These are phyloP conservation scores for Metopia argyrocephala DNA, from an alignment of 2,888 invertebrate species.

Conservation along the genomic window DNA sequence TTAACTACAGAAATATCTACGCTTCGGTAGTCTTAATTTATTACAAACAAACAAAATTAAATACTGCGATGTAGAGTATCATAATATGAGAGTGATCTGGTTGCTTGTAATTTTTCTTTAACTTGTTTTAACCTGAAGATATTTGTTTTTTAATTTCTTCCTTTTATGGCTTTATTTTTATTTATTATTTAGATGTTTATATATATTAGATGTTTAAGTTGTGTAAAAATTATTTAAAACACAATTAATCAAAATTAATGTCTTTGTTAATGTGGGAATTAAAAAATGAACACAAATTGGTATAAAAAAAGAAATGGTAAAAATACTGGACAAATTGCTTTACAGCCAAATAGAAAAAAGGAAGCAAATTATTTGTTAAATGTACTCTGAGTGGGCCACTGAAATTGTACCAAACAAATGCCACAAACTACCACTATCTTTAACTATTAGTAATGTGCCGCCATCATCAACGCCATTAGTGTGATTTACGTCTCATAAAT, in stretches of 20 bases:
- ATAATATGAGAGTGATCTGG: too few species aligned
- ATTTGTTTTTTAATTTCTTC: not conserved
- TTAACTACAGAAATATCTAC: too few species aligned
- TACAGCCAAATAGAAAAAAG: not conserved
- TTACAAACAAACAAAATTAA: too few species aligned
- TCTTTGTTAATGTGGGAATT: constrained; percentile 64
- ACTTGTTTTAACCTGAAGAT: too few species aligned
- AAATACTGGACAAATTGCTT: not conserved
- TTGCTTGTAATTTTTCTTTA: too few species aligned
- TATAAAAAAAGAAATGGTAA: not conserved
- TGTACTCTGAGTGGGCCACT: too few species aligned
- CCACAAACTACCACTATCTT: constrained; percentile 19
- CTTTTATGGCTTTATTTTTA: not conserved
- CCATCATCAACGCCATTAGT: constrained; percentile 46
- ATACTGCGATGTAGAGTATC: too few species aligned
- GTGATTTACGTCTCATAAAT: constrained; percentile 47
- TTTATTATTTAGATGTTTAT: constrained; percentile 38
- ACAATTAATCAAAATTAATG: constrained; percentile 61
- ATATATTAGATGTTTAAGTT: constrained; percentile 32
- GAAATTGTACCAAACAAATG: constrained; percentile 10
- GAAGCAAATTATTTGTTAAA: too few species aligned
- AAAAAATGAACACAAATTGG: constrained; percentile 23
- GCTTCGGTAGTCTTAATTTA: too few species aligned
- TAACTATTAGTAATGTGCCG: not conserved
- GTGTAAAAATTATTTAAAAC: constrained; percentile 57